Evolutionary conservation across 2,113 vertebrate genomes (phyloP).

Genomic region (Haliaeetus leucogaster): DNA sequence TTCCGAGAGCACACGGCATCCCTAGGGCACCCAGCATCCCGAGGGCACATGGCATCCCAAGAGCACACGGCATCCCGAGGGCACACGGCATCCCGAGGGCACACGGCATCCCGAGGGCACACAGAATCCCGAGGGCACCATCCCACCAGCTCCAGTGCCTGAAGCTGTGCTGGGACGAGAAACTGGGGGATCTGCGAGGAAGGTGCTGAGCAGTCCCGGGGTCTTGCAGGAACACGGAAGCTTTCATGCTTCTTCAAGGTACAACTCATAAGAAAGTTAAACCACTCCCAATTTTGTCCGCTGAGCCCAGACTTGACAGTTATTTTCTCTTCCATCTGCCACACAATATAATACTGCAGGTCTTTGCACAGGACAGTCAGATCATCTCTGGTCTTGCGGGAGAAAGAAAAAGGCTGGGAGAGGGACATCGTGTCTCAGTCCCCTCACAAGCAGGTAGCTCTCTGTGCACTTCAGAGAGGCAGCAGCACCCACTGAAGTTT

Average conservation of each 20-base stretch:
- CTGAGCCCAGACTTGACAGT: too few relatives aligned
- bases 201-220: not conserved
- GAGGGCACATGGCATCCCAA: not conserved
- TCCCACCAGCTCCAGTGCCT: not conserved
- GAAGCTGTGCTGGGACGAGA: not conserved
- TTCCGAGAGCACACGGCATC: not conserved
- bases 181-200: not conserved
- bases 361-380: too few relatives aligned
- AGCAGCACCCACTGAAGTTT: not conserved
- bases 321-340: not conserved
- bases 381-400: not conserved
- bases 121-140: fast-evolving
- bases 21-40: not conserved
- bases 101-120: too few relatives aligned
- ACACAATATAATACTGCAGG: fast-evolving
- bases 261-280: not conserved
- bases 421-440: not conserved
- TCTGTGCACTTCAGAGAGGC: not conserved
- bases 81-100: not conserved
- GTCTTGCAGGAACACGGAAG: not conserved
- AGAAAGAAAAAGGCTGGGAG: not conserved
- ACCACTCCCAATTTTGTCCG: too few relatives aligned
- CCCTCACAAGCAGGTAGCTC: too few relatives aligned
- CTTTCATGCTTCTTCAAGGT: not conserved
- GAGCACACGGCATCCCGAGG: too few relatives aligned